Percentiles rank a stretch among this genome's conserved stretches.
Evolutionary conservation across 2,888 invertebrate genomes (phyloP).

Genomic region (Caenorhabditis sp.): DNA sequence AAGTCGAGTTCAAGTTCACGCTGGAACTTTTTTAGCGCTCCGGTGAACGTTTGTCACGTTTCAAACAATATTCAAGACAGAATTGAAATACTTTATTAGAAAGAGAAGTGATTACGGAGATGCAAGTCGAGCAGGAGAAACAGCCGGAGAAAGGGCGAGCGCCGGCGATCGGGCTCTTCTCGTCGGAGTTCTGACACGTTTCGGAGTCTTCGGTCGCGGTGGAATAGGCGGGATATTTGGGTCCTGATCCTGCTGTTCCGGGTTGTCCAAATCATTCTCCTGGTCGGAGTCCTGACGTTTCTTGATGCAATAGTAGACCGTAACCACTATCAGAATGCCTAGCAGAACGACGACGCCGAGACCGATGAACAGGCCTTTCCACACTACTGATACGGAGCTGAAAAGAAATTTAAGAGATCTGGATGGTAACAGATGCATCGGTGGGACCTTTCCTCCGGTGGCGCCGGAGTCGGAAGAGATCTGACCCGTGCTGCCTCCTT

Average conservation of each 20-base stretch:
- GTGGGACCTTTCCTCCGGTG: no score
- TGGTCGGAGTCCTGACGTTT: background rate
- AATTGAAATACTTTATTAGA: no score
- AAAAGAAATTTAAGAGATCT: background rate
- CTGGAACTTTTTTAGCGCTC: no score
- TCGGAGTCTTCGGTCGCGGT: background rate
- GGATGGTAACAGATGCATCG: no score
- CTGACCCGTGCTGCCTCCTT: background rate
- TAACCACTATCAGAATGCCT: background rate
- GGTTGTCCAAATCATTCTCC: background rate
- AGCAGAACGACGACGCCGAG: background rate
- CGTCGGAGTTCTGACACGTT: background rate
- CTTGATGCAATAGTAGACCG: conserved; percentile 1
- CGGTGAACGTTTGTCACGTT: no score
- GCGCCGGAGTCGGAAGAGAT: no score
- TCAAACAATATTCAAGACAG: no score
- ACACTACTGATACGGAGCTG: background rate
- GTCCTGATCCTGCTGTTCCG: background rate
- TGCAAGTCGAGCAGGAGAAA: no score
- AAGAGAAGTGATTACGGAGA: no score
- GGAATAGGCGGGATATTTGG: background rate
- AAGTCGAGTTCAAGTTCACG: no score
- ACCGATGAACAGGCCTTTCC: background rate
- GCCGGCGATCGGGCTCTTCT: background rate
- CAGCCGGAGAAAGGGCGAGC: background rate